A percentile compares a stretch with the other conserved stretches of the same genome.
These are phyloP conservation scores for Papilio elwesi DNA, from an alignment of 2,888 invertebrate species.

Conservation along the genomic window DNA sequence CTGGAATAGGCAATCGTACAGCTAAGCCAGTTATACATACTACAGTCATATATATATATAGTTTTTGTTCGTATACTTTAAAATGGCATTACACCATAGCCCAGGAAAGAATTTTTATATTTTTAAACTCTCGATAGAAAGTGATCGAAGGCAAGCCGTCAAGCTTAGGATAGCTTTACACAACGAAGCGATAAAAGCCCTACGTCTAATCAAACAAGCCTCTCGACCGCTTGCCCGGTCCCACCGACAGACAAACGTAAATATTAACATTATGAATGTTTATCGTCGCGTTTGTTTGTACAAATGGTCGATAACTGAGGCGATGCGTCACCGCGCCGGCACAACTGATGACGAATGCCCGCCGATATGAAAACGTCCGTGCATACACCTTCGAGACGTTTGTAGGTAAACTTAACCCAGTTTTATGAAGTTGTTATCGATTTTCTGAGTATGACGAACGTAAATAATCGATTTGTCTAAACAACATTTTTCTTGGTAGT, in stretches of 20 bases:
- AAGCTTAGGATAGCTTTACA: slow-evolving; percentile 22
- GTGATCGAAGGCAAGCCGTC: not conserved
- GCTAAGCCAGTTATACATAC: too few relatives aligned
- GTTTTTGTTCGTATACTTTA: too few relatives aligned
- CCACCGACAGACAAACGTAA: slow-evolving; percentile 39
- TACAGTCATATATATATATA: too few relatives aligned
- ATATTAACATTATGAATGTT: slow-evolving; percentile 38
- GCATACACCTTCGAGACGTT: slow-evolving; percentile 12
- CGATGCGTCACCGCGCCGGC: slow-evolving; percentile 35
- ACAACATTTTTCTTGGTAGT: slow-evolving; percentile 6
- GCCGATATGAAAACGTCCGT: not conserved
- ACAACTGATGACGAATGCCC: slow-evolving; percentile 27
- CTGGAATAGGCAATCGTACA: too few relatives aligned
- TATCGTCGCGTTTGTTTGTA: slow-evolving; percentile 37
- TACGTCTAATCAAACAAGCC: slow-evolving; percentile 31
- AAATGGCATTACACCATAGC: too few relatives aligned
- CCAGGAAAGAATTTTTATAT: not conserved
- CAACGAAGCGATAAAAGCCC: slow-evolving; percentile 33
- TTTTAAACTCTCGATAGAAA: not conserved
- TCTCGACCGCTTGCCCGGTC: slow-evolving; percentile 22
- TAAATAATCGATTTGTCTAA: slow-evolving; percentile 27
- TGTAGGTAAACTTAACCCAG: slow-evolving; percentile 29
- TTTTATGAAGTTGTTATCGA: slow-evolving; percentile 30
- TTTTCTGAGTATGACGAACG: slow-evolving; percentile 28
- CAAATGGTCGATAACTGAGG: slow-evolving; percentile 35